Percentiles rank a stretch among this genome's conserved stretches.
Evolutionary conservation across 2,888 invertebrate species (phyloP).

Genomic region (Choristoneura rosaceana): DNA sequence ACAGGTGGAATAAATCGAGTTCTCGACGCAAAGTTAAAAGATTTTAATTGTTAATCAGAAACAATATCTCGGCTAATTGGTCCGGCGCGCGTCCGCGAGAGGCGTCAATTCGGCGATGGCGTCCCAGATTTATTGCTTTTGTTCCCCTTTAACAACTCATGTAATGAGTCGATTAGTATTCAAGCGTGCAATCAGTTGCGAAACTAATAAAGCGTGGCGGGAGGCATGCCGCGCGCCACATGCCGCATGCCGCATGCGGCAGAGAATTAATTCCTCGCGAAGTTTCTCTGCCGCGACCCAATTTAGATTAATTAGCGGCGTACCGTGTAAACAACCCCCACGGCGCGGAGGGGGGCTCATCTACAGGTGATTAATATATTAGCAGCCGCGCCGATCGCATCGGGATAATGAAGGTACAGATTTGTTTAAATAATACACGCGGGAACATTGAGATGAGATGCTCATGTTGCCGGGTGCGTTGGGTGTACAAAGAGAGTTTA

Average conservation of each 20-base stretch:
- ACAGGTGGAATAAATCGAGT: not conserved
- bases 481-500: not conserved
- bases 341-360: conserved; percentile 17
- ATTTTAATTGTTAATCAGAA: conserved; percentile 40
- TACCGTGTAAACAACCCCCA: conserved; percentile 38
- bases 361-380: conserved; percentile 43
- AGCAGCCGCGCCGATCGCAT: conserved; percentile 33
- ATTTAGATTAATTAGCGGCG: conserved; percentile 43
- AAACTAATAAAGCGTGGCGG: conserved; percentile 49
- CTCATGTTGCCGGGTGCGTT: not conserved
- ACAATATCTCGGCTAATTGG: conserved; percentile 33
- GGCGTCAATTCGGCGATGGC: conserved; percentile 30
- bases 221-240: conserved; percentile 23
- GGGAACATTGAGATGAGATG: conserved; percentile 7
- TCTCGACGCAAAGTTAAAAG: conserved; percentile 20
- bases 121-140: conserved; percentile 36
- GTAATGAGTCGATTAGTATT: conserved; percentile 48
- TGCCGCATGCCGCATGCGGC: conserved; percentile 42
- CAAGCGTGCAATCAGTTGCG: conserved; percentile 48
- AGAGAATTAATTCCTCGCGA: conserved; percentile 49
- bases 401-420: conserved; percentile 4
- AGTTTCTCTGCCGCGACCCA: conserved; percentile 45
- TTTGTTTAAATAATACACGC: conserved; percentile 10
- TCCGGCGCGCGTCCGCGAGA: not conserved
- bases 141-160: conserved; percentile 31